These are phyloP conservation scores for Petrolisthes cinctipes DNA, from an alignment of 2,888 invertebrate genomes.

Conservation along the genomic window DNA sequence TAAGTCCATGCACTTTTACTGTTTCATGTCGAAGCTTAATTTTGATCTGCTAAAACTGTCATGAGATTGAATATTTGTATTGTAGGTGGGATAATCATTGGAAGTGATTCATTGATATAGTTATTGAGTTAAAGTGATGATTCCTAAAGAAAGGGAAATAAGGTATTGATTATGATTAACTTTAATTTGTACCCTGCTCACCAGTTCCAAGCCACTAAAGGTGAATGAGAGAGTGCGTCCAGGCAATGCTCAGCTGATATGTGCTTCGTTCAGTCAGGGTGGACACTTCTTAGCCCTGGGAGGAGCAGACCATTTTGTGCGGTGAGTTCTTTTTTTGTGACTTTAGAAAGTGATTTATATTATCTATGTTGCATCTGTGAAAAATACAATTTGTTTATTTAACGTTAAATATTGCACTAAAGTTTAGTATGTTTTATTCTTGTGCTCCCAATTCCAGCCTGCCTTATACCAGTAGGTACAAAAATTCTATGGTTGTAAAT, in stretches of 20 bases:
- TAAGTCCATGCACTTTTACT: constrained; percentile 13
- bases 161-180: too few relatives aligned
- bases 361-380: background rate
- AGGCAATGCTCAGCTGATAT: constrained; percentile 95
- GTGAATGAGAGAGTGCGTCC: constrained; percentile 93
- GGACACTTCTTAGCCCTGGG: constrained; percentile 94
- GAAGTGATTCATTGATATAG: too few relatives aligned
- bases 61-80: too few relatives aligned
- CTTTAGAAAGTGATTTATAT: background rate
- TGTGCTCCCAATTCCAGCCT: background rate
- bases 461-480: too few relatives aligned
- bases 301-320: constrained; percentile 92
- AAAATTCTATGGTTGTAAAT: too few relatives aligned
- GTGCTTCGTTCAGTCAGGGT: constrained; percentile 89
- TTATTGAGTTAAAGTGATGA: too few relatives aligned
- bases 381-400: too few relatives aligned
- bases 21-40: background rate
- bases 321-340: constrained; percentile 70
- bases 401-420: too few relatives aligned
- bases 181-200: constrained; percentile 67
- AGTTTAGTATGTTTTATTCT: background rate
- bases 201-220: constrained; percentile 85
- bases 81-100: too few relatives aligned
- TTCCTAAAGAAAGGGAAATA: too few relatives aligned
- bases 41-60: too few relatives aligned